Evolutionary conservation across 2,888 invertebrate species (phyloP).

Genomic region (Apoda limacodes): DNA sequence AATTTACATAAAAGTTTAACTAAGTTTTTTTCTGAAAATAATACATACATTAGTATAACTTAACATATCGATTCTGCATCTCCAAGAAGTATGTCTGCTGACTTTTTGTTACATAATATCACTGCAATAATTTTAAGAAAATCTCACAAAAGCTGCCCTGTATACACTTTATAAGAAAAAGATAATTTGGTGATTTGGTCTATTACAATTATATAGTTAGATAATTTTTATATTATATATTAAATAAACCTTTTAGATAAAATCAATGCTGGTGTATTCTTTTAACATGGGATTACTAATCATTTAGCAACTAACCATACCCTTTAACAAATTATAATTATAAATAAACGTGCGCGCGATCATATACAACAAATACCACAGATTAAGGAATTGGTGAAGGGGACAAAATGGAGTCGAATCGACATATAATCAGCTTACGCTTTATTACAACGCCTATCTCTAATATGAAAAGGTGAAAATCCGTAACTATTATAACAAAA

Average conservation of each 20-base stretch:
- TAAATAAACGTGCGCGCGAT: too few species aligned
- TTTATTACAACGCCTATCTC: conserved; percentile 44
- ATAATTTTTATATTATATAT: conserved; percentile 57
- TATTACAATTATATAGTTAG: conserved; percentile 47
- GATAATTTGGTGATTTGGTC: conserved; percentile 65
- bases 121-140: too few species aligned
- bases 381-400: conserved; percentile 43
- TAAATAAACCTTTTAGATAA: conserved; percentile 67
- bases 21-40: too few species aligned
- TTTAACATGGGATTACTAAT: conserved; percentile 69
- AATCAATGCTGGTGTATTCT: conserved; percentile 66
- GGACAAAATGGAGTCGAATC: conserved; percentile 19
- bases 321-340: conserved; percentile 26
- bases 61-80: too few species aligned
- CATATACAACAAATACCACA: too few species aligned
- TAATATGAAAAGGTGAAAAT: conserved; percentile 36
- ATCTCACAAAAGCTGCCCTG: too few species aligned
- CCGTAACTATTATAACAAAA: conserved; percentile 24
- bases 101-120: too few species aligned
- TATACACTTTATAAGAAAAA: too few species aligned
- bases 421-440: conserved; percentile 38
- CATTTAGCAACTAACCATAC: conserved; percentile 50
- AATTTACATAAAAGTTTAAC: too few species aligned
- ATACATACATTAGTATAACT: too few species aligned
- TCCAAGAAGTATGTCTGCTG: too few species aligned